These are phyloP conservation scores for Philaenus spumarius DNA, from an alignment of 1,140 invertebrate species.

Conservation along the genomic window DNA sequence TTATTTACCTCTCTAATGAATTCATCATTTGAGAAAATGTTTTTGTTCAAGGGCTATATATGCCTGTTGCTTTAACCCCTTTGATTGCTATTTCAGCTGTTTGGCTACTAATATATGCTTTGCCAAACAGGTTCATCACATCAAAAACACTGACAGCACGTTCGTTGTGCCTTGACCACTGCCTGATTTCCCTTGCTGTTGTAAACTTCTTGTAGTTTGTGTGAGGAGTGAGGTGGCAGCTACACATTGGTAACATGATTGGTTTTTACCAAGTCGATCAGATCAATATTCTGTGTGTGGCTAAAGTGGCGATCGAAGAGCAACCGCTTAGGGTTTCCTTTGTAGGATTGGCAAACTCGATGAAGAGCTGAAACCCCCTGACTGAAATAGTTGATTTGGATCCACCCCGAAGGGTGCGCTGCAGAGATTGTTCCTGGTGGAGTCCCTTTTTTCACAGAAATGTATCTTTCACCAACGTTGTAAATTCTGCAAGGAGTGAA, in stretches of 20 bases:
- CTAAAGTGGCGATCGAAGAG: constrained; percentile 37
- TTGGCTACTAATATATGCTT: constrained; percentile 29
- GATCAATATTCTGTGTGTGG: constrained; percentile 35
- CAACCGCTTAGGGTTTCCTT: constrained; percentile 36
- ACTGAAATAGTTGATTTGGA: constrained; percentile 29
- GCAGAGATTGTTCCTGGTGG: too few relatives aligned
- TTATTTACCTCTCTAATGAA: constrained; percentile 22
- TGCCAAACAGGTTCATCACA: constrained; percentile 30
- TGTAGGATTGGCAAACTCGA: constrained; percentile 26
- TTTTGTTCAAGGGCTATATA: constrained; percentile 31
- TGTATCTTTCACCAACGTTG: too few relatives aligned
- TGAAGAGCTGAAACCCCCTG: constrained; percentile 27
- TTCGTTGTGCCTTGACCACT: constrained; percentile 38
- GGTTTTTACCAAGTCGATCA: constrained; percentile 27
- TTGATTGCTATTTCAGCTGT: constrained; percentile 33
- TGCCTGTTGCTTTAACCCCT: constrained; percentile 33
- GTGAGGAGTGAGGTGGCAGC: constrained; percentile 33
- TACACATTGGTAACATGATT: constrained; percentile 31
- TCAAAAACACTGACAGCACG: constrained; percentile 32
- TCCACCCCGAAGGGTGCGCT: too few relatives aligned
- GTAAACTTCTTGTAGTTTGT: constrained; percentile 30
- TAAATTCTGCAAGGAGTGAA: too few relatives aligned
- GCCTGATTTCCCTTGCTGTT: constrained; percentile 33
- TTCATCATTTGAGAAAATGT: constrained; percentile 31
- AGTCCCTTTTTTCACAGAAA: too few relatives aligned